These are phyloP conservation scores for Drosophila yooni DNA, from an alignment of 2,888 invertebrate species.

Conservation along the genomic window DNA sequence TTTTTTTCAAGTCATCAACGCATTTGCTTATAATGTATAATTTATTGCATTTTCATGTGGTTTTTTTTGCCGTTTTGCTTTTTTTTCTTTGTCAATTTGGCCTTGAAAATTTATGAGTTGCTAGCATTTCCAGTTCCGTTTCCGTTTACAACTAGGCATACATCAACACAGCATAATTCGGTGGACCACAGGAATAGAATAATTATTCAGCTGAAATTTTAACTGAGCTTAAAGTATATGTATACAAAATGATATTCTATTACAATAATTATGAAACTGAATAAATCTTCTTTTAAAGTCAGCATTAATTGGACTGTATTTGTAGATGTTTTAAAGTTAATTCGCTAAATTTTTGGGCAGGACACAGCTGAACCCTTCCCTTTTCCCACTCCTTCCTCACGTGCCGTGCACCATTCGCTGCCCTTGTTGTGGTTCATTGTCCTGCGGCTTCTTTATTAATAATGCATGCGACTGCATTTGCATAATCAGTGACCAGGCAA, in stretches of 20 bases:
- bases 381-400: neutral
- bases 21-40: slow-evolving; percentile 63
- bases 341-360: slow-evolving; percentile 5
- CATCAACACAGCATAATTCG: neutral
- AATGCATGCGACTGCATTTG: slow-evolving; percentile 55
- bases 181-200: too few species aligned
- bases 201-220: neutral
- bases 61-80: slow-evolving; percentile 14
- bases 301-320: neutral
- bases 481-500: slow-evolving; percentile 30
- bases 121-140: slow-evolving; percentile 57
- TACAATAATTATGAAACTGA: neutral
- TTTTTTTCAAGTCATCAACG: slow-evolving; percentile 50
- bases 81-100: slow-evolving; percentile 19
- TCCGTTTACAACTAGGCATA: slow-evolving; percentile 63
- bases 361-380: slow-evolving; percentile 14
- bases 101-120: slow-evolving; percentile 56
- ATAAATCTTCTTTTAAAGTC: neutral
- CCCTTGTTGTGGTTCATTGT: neutral
- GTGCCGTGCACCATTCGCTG: neutral
- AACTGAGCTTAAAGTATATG: neutral
- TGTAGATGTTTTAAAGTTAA: slow-evolving; percentile 32
- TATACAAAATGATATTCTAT: neutral
- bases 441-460: slow-evolving; percentile 56
- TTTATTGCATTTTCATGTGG: slow-evolving; percentile 54